These are phyloP conservation scores for Slavum lentiscoides DNA, from an alignment of 2,888 invertebrate genomes.

Conservation along the genomic window DNA sequence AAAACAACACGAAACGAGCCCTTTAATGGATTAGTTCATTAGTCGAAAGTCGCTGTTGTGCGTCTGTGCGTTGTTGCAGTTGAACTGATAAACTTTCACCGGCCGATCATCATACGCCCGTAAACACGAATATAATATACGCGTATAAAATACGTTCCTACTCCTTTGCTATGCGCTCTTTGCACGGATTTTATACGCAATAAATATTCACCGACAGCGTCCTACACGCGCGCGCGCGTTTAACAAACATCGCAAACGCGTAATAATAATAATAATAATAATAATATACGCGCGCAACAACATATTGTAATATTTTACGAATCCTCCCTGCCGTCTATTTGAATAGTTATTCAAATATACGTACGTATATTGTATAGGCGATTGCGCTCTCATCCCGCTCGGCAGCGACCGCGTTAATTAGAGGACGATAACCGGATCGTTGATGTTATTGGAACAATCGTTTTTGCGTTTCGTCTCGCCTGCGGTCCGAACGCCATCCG, in stretches of 20 bases:
- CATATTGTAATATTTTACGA: slow-evolving; percentile 9
- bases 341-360: slow-evolving; percentile 27
- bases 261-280: no score
- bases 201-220: not conserved
- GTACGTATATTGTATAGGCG: not conserved
- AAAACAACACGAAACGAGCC: slow-evolving; percentile 53
- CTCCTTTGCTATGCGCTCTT: not conserved
- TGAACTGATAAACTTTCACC: slow-evolving; percentile 50
- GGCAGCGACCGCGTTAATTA: no score
- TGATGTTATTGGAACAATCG: no score
- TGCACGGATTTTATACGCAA: slow-evolving; percentile 26
- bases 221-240: no score
- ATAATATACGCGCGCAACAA: no score
- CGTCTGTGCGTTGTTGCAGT: not conserved
- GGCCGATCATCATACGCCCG: not conserved
- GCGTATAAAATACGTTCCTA: no score
- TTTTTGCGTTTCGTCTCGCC: no score
- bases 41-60: slow-evolving; percentile 53
- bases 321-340: slow-evolving; percentile 11
- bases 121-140: no score
- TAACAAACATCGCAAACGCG: no score
- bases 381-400: no score
- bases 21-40: slow-evolving; percentile 54
- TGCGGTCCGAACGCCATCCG: no score
- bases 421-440: no score